These are phyloP conservation scores for Hoplostethus mediterraneus DNA, from an alignment of 2,797 vertebrate species.

Conservation along the genomic window DNA sequence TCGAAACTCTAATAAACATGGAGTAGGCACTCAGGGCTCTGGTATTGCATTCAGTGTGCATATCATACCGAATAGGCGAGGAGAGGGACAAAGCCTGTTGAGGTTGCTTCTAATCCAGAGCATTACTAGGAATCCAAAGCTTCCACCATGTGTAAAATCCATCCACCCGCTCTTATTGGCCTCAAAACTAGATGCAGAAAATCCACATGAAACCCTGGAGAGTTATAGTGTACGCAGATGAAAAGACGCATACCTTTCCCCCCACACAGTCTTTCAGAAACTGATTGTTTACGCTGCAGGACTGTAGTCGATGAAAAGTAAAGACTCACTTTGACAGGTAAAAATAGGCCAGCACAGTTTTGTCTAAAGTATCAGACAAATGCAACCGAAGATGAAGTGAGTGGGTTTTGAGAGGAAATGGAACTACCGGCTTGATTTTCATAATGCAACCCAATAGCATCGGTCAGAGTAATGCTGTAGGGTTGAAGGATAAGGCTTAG, in stretches of 20 bases:
- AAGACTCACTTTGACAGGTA: constrained; percentile 25
- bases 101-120: neutral
- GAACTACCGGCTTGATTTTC: too few species aligned
- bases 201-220: constrained; percentile 33
- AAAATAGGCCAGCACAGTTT: constrained; percentile 37
- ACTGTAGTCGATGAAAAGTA: constrained; percentile 52
- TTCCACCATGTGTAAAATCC: constrained; percentile 1
- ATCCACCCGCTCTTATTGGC: neutral
- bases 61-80: neutral
- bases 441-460: neutral
- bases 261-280: constrained; percentile 17
- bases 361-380: constrained; percentile 19
- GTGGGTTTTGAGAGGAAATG: neutral
- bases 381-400: neutral
- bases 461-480: too few species aligned
- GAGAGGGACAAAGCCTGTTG: neutral
- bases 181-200: neutral
- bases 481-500: neutral
- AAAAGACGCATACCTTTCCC: constrained; percentile 25
- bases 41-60: neutral
- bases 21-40: neutral
- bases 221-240: neutral
- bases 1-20: constrained; percentile 33
- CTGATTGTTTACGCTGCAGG: constrained; percentile 50
- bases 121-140: constrained; percentile 7